Conservation (phyloP, 2,113 vertebrate species). For the Limanda limanda region DNA sequence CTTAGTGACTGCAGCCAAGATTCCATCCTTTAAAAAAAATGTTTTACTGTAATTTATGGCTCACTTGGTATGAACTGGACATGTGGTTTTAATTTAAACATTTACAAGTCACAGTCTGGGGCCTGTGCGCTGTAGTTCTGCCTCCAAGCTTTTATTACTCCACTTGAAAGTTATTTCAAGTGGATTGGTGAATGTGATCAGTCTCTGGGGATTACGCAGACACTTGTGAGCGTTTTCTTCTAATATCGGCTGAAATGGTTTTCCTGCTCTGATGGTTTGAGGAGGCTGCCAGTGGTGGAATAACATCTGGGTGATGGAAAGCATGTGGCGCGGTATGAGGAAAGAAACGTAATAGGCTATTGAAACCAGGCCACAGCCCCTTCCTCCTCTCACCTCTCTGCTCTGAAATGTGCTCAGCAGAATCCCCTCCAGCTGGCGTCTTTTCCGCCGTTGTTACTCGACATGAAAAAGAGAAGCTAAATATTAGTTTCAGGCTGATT, state of each 20-base stretch:
- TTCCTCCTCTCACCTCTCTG: conserved; percentile 35
- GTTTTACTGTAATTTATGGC: conserved; percentile 19
- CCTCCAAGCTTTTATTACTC: conserved; percentile 47
- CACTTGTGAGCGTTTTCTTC: conserved; percentile 49
- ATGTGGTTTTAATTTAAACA: conserved; percentile 72
- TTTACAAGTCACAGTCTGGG: conserved; percentile 36
- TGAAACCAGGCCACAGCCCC: conserved; percentile 50
- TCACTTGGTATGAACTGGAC: conserved; percentile 36
- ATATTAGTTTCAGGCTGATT: conserved; percentile 79
- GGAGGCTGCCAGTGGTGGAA: conserved; percentile 25
- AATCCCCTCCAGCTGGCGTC: conserved; percentile 34
- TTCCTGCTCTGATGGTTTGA: conserved; percentile 44
- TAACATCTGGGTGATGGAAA: conserved; percentile 56
- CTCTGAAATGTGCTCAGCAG: conserved; percentile 63
- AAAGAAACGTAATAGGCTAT: conserved; percentile 58
- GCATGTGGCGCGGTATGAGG: conserved; percentile 44
- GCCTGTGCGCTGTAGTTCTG: conserved; percentile 34
- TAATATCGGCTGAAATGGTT: conserved; percentile 46
- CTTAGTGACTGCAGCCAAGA: conserved; percentile 25
- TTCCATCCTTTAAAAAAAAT: conserved; percentile 5
- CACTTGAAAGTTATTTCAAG: conserved; percentile 63
- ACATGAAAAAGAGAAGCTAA: conserved; percentile 67
- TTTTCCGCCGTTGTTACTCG: conserved; percentile 63
- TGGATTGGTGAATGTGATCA: conserved; percentile 48
- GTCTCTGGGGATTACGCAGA: conserved; percentile 32